Conservation (phyloP, 2,113 vertebrate species). For the Thomomys bottae region DNA sequence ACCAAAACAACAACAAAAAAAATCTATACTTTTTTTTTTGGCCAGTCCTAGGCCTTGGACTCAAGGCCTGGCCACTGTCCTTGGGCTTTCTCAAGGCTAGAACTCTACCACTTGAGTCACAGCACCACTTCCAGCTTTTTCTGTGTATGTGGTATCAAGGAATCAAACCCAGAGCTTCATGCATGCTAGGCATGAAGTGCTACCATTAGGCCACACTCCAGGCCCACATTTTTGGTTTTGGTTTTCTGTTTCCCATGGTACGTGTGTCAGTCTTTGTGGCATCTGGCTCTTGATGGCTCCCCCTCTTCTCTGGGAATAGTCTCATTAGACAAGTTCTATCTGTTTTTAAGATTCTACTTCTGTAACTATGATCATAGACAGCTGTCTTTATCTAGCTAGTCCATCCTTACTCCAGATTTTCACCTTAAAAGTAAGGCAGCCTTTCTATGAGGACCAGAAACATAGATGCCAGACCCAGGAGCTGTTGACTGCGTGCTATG, state of each 20-base stretch:
- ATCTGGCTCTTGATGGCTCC: background rate
- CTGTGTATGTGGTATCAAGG: no score
- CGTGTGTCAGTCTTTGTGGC: background rate
- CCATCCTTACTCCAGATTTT: background rate
- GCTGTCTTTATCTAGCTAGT: background rate
- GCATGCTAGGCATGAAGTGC: no score
- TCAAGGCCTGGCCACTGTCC: no score
- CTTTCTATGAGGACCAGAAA: background rate
- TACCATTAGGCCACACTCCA: no score
- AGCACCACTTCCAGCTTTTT: no score
- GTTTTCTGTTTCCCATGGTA: conserved; percentile 8
- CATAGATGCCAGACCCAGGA: background rate
- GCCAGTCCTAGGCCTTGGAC: no score
- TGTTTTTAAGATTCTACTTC: background rate
- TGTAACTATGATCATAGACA: background rate
- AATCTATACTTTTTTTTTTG: no score
- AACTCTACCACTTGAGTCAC: no score
- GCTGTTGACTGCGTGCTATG: background rate
- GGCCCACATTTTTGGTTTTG: background rate
- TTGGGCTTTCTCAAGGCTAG: no score
- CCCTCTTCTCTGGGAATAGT: background rate
- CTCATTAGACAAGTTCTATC: background rate
- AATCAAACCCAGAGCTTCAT: no score
- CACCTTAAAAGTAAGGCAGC: background rate
- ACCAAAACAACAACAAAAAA: background rate